These are phyloP conservation scores for Collichthys lucidus DNA, from an alignment of 2,113 vertebrate genomes.

Conservation along the genomic window DNA sequence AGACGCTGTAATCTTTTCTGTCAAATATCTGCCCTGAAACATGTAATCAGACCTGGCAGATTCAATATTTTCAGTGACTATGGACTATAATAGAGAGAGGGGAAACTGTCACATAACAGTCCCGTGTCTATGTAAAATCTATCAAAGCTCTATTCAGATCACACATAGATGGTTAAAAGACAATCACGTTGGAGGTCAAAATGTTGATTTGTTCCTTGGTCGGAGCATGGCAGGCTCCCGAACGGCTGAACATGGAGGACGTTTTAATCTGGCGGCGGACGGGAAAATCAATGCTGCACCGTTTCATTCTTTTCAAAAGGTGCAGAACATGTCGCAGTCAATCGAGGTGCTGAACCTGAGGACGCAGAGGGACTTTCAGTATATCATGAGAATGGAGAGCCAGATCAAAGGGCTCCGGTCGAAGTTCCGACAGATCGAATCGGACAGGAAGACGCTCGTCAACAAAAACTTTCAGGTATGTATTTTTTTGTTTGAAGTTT, in stretches of 20 bases:
- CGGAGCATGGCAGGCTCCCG: conserved; percentile 31
- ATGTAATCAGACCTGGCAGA: background rate
- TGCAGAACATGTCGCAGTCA: conserved; percentile 99
- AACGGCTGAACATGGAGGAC: conserved; percentile 66
- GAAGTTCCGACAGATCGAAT: conserved; percentile 97
- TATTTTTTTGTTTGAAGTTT: conserved; percentile 47
- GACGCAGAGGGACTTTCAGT: conserved; percentile 99
- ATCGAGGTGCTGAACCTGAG: conserved; percentile 98
- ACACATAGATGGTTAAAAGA: conserved; percentile 38
- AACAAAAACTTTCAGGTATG: conserved; percentile 96
- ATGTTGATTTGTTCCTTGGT: conserved; percentile 55
- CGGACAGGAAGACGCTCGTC: conserved; percentile 94
- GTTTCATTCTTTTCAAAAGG: conserved; percentile 84
- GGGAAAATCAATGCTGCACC: conserved; percentile 67
- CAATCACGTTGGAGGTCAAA: conserved; percentile 64
- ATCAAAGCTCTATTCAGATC: conserved; percentile 11
- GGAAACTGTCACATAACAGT: background rate
- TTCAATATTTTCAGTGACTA: background rate
- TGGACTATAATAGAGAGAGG: background rate
- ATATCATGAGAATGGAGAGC: conserved; percentile 98
- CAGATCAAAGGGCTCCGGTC: conserved; percentile 97
- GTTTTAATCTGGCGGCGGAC: conserved; percentile 68
- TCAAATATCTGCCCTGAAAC: background rate
- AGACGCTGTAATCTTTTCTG: conserved; percentile 8
- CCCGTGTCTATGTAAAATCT: background rate